Percentiles rank a stretch among this genome's conserved stretches.
Conservation (phyloP, 2,888 invertebrate genomes). For the Protonemura montana region DNA sequence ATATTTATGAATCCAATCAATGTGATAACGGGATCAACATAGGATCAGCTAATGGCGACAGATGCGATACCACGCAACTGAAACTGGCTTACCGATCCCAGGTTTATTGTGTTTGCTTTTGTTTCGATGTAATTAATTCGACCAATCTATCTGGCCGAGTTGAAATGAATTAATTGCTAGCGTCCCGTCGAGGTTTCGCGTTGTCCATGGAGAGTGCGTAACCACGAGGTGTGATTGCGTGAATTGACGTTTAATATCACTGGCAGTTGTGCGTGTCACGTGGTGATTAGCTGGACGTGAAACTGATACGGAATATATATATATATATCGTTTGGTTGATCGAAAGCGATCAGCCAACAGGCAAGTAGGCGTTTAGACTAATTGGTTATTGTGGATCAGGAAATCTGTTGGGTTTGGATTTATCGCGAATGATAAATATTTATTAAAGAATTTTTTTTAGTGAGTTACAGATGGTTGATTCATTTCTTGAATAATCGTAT, state of each 20-base stretch:
- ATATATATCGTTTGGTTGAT: no score
- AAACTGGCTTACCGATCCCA: background rate
- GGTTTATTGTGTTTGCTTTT: background rate
- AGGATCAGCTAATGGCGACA: background rate
- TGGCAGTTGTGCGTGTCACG: background rate
- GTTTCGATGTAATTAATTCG: background rate
- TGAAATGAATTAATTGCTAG: background rate
- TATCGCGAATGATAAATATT: no score
- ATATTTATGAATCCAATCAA: constrained; percentile 12
- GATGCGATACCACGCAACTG: background rate
- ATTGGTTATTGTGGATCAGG: no score
- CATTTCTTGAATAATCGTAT: no score
- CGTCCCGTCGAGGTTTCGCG: background rate
- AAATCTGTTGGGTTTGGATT: no score
- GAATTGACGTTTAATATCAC: background rate
- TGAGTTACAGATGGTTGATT: no score
- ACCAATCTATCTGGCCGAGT: background rate
- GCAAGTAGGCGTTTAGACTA: no score
- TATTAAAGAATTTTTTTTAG: no score
- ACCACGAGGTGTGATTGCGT: background rate
- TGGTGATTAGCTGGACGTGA: background rate
- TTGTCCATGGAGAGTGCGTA: no score
- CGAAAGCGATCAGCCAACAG: no score
- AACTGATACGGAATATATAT: no score
- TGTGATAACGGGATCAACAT: background rate